A percentile compares a stretch with the other conserved stretches of the same genome.
Evolutionary conservation across 1,140 invertebrate genomes (phyloP).

Genomic region (Drosophila jambulina): DNA sequence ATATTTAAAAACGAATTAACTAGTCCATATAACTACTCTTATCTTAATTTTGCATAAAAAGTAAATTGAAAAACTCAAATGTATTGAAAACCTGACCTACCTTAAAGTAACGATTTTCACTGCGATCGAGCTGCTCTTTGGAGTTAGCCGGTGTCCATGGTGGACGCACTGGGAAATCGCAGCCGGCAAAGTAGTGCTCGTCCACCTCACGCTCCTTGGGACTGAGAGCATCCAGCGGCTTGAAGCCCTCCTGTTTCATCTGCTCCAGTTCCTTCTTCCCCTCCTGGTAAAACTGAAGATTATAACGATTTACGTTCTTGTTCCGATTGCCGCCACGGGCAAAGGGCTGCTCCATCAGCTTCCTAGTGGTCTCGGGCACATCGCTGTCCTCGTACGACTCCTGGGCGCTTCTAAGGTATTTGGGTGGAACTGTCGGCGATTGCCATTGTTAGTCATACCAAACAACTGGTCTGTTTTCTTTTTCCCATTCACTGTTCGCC

Average conservation of each 20-base stretch:
- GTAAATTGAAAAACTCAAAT: neutral
- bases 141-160: conserved; percentile 91
- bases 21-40: neutral
- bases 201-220: conserved; percentile 90
- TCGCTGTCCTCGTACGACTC: conserved; percentile 79
- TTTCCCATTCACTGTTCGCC: conserved; percentile 3
- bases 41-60: neutral
- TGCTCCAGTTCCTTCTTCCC: conserved; percentile 88
- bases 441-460: conserved; percentile 30
- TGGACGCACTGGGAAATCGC: conserved; percentile 94
- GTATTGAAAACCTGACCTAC: conserved; percentile 84
- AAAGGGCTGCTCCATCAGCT: conserved; percentile 85
- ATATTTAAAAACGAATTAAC: neutral
- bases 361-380: conserved; percentile 85
- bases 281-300: conserved; percentile 91
- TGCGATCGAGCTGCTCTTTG: conserved; percentile 89
- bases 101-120: conserved; percentile 91
- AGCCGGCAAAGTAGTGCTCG: conserved; percentile 87
- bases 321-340: conserved; percentile 60
- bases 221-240: conserved; percentile 86
- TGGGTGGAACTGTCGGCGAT: conserved; percentile 51
- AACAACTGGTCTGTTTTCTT: conserved; percentile 10
- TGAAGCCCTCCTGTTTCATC: conserved; percentile 88
- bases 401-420: conserved; percentile 57
- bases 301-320: conserved; percentile 87